Percentiles rank a stretch among this genome's conserved stretches.
These are phyloP conservation scores for Pyralis farinalis DNA, from an alignment of 2,888 invertebrate species.

Conservation along the genomic window DNA sequence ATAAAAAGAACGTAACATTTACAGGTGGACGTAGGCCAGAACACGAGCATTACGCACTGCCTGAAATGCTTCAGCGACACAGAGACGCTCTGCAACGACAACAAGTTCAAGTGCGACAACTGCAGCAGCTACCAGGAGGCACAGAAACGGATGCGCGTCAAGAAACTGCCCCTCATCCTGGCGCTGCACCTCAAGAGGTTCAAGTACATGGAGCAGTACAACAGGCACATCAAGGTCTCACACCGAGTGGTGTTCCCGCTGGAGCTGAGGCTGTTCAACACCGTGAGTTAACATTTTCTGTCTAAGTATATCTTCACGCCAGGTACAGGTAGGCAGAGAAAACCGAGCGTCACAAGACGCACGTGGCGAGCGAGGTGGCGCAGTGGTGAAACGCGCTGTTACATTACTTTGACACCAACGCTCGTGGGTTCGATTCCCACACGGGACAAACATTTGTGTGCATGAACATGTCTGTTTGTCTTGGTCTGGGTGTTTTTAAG, in stretches of 20 bases:
- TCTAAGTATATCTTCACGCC: too few species aligned
- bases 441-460: too few species aligned
- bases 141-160: slow-evolving; percentile 98
- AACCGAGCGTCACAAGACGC: too few species aligned
- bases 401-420: too few species aligned
- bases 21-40: slow-evolving; percentile 99
- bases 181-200: slow-evolving; percentile 98
- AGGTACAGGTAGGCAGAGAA: too few species aligned
- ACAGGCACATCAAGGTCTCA: slow-evolving; percentile 98
- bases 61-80: slow-evolving; percentile 98
- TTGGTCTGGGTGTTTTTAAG: too few species aligned
- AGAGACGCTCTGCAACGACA: slow-evolving; percentile 98
- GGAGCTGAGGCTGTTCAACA: slow-evolving; percentile 98
- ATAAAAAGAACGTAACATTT: too few species aligned
- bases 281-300: slow-evolving; percentile 84
- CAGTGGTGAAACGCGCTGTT: too few species aligned
- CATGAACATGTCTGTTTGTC: too few species aligned
- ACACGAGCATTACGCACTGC: slow-evolving; percentile 99
- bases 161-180: slow-evolving; percentile 98
- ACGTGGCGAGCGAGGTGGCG: too few species aligned
- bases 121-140: slow-evolving; percentile 99
- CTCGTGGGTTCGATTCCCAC: too few species aligned
- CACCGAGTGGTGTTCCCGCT: slow-evolving; percentile 99
- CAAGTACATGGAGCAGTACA: slow-evolving; percentile 99
- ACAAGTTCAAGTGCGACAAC: slow-evolving; percentile 99